Evolutionary conservation across 2,797 vertebrate species (phyloP), one percentile per base, ranked within the genome.

Genomic region (Acanthurus leucopareius): DNA sequence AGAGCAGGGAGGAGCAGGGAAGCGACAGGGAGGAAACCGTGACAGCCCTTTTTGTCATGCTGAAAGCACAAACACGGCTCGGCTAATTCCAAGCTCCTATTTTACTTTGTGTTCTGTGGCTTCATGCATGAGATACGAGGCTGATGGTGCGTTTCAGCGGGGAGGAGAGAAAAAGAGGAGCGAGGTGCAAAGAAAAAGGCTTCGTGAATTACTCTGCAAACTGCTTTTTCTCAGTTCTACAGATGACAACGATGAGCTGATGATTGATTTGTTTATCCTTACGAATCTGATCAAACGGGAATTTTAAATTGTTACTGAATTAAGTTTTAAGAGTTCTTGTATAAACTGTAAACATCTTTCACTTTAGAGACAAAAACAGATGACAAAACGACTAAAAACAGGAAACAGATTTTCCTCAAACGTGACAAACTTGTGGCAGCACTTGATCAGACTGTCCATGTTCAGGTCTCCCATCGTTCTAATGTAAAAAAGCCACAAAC

Each of bases 121-220:
- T 63, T 86, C 86, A 77, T 75, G 76, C 82, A 69, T 79, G 75
- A 90, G 79, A 88, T 66, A 59, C 53, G 72, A 85, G 25, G 66
- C 67, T 54, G 73, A 73, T 64, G 69, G 54, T 59, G 42, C 15
- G 16, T 65, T 63, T 83, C 56, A 51, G 65, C 61, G 5, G 63
- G 60, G 64, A 42, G 51, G 53, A 72, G 53, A 72, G 28, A 25
- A 25, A 56, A 0, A 2, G 54, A 73, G 28, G 61, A 70, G 58
- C 7, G 63, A 82, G 57, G 73, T 69, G 79, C 65, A 60, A 63
- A 14, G 32, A 17, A 62, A 61, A 45, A 32, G 16, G 25, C 25
- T 25, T 25, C 25, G 25, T 25, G 25, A 25, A 25, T 3, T 2
- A 25, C 25, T 25, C 25, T 25, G 25, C 25, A 25, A 25, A 25